Conservation (phyloP, 92 coral and sea anemone species). For the Diadumene lineata region DNA sequence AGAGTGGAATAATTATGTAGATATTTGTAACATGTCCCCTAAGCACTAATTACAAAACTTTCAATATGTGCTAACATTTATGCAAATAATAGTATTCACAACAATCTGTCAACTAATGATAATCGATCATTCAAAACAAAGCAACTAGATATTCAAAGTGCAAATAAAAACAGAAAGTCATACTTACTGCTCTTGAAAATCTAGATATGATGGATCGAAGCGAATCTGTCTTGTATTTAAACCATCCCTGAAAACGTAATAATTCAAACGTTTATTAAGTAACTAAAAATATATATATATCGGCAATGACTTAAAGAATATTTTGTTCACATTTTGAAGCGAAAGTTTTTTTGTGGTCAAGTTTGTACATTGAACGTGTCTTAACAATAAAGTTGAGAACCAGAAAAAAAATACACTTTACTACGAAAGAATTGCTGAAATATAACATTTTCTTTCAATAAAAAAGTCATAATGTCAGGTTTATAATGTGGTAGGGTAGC, state of each 20-base stretch:
- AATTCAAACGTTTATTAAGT: conserved; percentile 7
- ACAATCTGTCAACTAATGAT: background rate
- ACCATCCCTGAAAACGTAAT: conserved; percentile 70
- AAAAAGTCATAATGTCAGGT: background rate
- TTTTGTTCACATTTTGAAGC: background rate
- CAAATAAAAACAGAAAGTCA: background rate
- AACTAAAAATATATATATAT: background rate
- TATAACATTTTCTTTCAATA: background rate
- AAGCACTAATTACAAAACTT: background rate
- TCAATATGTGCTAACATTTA: background rate
- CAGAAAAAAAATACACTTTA: background rate
- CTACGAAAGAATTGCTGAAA: background rate
- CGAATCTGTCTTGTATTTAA: conserved; percentile 93
- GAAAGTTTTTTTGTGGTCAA: background rate
- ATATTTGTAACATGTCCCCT: background rate
- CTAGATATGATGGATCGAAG: conserved; percentile 94
- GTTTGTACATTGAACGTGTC: background rate
- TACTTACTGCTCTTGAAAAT: conserved; percentile 97
- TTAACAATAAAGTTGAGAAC: background rate
- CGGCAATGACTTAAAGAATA: background rate
- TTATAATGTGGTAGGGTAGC: background rate
- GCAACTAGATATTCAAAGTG: background rate
- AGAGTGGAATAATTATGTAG: background rate
- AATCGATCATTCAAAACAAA: background rate
- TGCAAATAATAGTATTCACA: background rate